Base-by-base conservation (phyloP, 2,888 invertebrate genomes). In the Thecocarcelia acutangulata region DNA sequence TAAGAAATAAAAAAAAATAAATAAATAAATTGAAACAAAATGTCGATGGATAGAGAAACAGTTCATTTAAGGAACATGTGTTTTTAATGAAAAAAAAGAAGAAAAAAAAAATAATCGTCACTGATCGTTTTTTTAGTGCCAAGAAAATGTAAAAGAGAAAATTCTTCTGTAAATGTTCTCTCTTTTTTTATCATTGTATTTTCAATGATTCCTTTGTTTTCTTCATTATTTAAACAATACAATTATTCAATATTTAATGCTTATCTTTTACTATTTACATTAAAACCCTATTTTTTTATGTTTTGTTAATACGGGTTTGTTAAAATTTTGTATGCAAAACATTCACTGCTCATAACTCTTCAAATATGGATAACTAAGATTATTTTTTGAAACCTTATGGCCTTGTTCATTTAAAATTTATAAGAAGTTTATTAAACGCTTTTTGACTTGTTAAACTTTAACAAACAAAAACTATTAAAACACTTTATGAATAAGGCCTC, bases 81-180 rank as follows among this genome's bases (percentile, higher is more conserved):
- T 9, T 19, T 70, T 12, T 40, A 28, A n/a, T 59, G 72, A 40
- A 21, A 19, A 52, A 28, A 61, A 24, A 58, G 28, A 21, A 17
- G 70, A 59, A 21, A 44, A 54, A 28, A 72, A 40, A 58, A 33
- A 21, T n/a, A 40, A 61, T 17, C 52, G 33, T 12, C n/a, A 19
- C 40, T 63, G 44, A 61, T 54, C 42, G 19, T 63, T 54, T 40
- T 40, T 63, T 44, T 46, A 73, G 52, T 44, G 33, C 21, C 58
- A 70, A 61, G 50, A 61, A 70, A 59, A 44, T 33, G 24, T 2
- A 24, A 46, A 69, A 72, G 17, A 61, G 59, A 61, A 54, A 63
- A 28, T 44, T 44, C 40, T 21, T 37, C 13, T 52, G 11, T 48
- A 15, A 4, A 4, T 24, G 24, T 28, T 15, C 17, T 21, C 11